Base-by-base conservation (phyloP, 2,888 invertebrate species). In the Mimachlamys varia region DNA sequence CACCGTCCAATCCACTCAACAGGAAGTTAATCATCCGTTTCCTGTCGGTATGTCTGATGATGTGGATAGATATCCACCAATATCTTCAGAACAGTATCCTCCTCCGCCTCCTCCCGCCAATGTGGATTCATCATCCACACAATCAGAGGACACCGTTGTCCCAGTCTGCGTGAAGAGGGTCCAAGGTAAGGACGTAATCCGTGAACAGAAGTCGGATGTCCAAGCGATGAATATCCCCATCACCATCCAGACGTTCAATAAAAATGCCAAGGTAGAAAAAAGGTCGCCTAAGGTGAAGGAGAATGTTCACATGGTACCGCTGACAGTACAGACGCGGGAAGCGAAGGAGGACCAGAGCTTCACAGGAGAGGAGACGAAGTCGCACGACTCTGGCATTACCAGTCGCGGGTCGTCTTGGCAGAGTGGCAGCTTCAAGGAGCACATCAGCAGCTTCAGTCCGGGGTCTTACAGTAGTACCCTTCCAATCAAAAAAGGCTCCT, bases 401-500 rank as follows among this genome's bases (percentile, higher is more conserved):
- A 92, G 92, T 89, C 76, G 92, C 38, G 92, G 91, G 76, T 92
- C 92, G 17, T 92, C 92, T 5, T 92, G 92, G 92, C 92, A 92
- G 88, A 92, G 92, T 89, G 92, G 90, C 27, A 91, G 89, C 62
- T 92, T 92, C 49, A 92, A 89, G 88, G 92, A 90, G 15, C 90
- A 89, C 38, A 88, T 88, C 50, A 37, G 50, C 19, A 92, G 90
- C 87, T 92, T 91, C 53, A 92, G 92, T 87, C 93, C 92, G 91
- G 94, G 95, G 1, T 94, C 94, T 37, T 94, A 92, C 91, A 76
- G 76, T 33, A 91, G 92, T 27, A 94, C 94, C 17, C 89, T 94
- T 87, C 94, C 94, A 22, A 90, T 92, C 17, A 94, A 93, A 91
- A 94, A 92, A 37, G 55, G 88, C 44, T 37, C 87, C 27, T 44